These are phyloP conservation scores for Hymenochirus boettgeri DNA, from an alignment of 2,113 vertebrate species.

Conservation along the genomic window DNA sequence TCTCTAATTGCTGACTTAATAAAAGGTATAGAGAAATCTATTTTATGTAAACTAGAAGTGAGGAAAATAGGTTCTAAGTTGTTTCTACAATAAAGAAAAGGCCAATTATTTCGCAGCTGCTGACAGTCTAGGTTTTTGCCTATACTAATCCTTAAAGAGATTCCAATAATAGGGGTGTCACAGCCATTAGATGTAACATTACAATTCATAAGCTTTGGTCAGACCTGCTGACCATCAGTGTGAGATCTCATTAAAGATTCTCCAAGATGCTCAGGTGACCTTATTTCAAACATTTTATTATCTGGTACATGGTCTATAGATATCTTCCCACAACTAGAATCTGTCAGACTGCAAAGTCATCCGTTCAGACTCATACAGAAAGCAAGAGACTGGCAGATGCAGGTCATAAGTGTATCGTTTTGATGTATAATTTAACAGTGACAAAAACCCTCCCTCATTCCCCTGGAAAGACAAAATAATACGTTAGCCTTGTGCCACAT, in stretches of 20 bases:
- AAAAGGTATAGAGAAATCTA: too few relatives aligned
- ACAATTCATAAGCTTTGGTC: slow-evolving; percentile 7
- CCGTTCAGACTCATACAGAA: not conserved
- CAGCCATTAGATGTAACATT: slow-evolving; percentile 13
- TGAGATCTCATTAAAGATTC: slow-evolving; percentile 5
- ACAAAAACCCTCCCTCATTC: not conserved
- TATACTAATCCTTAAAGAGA: not conserved
- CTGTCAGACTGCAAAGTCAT: not conserved
- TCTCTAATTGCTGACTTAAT: too few relatives aligned
- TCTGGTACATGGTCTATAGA: not conserved
- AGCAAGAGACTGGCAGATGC: not conserved
- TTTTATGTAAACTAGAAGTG: too few relatives aligned
- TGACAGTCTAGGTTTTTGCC: too few relatives aligned
- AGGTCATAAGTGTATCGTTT: slow-evolving; percentile 8
- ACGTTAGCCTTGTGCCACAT: slow-evolving; percentile 15
- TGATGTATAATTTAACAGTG: not conserved
- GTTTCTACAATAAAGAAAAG: too few relatives aligned
- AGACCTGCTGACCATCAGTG: not conserved
- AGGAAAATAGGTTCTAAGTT: too few relatives aligned
- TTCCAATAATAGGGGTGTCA: too few relatives aligned
- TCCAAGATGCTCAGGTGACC: slow-evolving; percentile 19
- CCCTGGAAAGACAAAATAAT: slow-evolving; percentile 13
- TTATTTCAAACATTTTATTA: slow-evolving; percentile 26
- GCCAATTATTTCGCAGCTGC: too few relatives aligned
- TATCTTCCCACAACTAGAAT: not conserved